These are phyloP conservation scores for Thalassoma bifasciatum DNA, from an alignment of 2,113 vertebrate genomes.

Conservation along the genomic window DNA sequence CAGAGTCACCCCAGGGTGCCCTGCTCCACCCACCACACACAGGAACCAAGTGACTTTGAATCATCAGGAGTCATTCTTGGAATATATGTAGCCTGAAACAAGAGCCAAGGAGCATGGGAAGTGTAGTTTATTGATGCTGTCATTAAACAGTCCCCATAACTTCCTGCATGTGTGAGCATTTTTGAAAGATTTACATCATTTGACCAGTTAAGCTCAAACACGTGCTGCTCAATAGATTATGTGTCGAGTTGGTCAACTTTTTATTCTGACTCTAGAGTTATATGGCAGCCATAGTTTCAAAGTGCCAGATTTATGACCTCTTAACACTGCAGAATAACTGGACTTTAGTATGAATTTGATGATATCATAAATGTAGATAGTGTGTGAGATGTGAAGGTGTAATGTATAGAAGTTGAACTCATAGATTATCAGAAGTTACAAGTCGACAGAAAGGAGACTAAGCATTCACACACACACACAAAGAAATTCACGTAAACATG, in stretches of 20 bases:
- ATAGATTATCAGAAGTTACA: background rate
- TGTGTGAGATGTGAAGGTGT: background rate
- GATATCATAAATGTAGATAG: background rate
- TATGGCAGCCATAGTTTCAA: constrained; percentile 23
- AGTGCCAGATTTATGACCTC: constrained; percentile 55
- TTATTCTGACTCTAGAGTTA: background rate
- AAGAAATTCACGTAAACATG: constrained; percentile 15
- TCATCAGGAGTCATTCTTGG: constrained; percentile 1
- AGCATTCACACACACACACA: constrained; percentile 1
- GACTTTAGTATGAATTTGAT: constrained; percentile 40
- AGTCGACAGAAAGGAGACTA: background rate
- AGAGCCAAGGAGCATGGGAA: too few species aligned
- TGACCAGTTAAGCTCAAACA: background rate
- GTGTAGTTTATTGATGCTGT: too few species aligned
- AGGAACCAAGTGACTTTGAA: constrained; percentile 37
- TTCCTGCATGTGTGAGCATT: background rate
- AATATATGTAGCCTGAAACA: background rate
- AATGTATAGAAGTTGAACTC: background rate
- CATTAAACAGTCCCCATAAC: too few species aligned
- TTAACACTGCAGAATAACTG: background rate
- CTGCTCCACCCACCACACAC: background rate
- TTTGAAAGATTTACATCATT: constrained; percentile 1
- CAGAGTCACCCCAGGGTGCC: constrained; percentile 13
- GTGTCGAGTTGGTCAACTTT: background rate
- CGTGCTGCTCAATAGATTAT: background rate